These are phyloP conservation scores for Hemibagrus wyckioides DNA, from an alignment of 2,113 vertebrate genomes.

Conservation along the genomic window DNA sequence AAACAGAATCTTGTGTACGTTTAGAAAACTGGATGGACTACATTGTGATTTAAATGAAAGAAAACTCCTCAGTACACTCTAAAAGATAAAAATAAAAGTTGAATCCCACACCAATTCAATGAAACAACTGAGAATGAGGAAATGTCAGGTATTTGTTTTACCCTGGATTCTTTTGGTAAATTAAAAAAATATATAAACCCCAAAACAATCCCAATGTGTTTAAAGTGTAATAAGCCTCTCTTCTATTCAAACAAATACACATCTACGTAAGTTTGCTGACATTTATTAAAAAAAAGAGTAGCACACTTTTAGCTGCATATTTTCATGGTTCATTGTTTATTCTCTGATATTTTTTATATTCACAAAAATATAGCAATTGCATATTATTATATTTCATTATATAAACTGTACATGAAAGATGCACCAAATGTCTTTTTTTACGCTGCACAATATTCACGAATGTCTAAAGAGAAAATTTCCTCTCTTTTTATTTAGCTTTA, in stretches of 20 bases:
- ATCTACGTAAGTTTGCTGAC: too few species aligned
- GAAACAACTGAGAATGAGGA: too few species aligned
- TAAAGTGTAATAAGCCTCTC: too few species aligned
- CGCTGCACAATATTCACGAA: conserved; percentile 63
- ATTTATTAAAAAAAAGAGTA: not conserved
- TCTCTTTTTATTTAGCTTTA: not conserved
- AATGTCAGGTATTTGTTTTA: too few species aligned
- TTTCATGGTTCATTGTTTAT: conserved; percentile 65
- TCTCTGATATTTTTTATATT: conserved; percentile 70
- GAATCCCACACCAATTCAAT: too few species aligned
- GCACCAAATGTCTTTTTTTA: too few species aligned
- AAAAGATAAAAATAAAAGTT: too few species aligned
- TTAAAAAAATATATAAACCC: too few species aligned
- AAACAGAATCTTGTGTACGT: not conserved
- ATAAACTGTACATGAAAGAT: conserved; percentile 98
- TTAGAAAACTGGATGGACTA: not conserved
- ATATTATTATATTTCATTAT: conserved; percentile 83
- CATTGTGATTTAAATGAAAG: not conserved
- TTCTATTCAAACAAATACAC: too few species aligned
- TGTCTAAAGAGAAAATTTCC: not conserved
- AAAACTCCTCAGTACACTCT: too few species aligned
- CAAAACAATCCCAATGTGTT: too few species aligned
- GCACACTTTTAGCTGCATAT: conserved; percentile 16
- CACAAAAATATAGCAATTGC: conserved; percentile 86
- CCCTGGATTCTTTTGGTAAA: too few species aligned